A percentile compares a stretch with the other conserved stretches of the same genome.
Evolutionary conservation across 1,140 invertebrate genomes (phyloP).

Genomic region (Eurosta solidaginis): DNA sequence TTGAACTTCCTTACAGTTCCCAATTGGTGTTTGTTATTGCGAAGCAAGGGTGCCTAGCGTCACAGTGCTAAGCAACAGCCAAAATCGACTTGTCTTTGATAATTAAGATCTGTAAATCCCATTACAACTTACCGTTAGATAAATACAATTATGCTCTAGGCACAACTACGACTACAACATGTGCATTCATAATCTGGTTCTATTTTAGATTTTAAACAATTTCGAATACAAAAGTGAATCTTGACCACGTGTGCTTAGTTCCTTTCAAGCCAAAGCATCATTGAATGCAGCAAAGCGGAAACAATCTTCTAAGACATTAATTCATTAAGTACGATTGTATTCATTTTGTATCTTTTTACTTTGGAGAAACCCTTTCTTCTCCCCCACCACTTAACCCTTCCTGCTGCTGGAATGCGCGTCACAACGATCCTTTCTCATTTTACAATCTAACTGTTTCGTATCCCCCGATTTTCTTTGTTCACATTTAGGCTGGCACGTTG

Average conservation of each 20-base stretch:
- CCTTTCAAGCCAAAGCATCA: background rate
- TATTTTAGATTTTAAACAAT: background rate
- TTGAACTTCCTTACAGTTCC: too few relatives aligned
- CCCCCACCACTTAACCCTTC: background rate
- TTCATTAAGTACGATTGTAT: constrained; percentile 1
- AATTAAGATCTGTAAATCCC: too few relatives aligned
- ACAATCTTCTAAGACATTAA: background rate
- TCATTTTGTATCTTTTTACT: background rate
- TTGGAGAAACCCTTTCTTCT: background rate
- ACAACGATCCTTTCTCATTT: background rate
- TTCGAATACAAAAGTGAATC: background rate
- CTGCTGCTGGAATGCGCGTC: background rate
- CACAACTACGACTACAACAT: too few relatives aligned
- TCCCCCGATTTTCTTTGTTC: constrained; percentile 27
- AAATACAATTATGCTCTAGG: too few relatives aligned
- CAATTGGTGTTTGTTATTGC: too few relatives aligned
- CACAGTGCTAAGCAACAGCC: too few relatives aligned
- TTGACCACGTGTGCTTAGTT: constrained; percentile 25
- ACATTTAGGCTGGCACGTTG: background rate
- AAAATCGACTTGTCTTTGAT: too few relatives aligned
- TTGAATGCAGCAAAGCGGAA: background rate
- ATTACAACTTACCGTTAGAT: too few relatives aligned
- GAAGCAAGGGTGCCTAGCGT: too few relatives aligned
- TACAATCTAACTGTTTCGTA: constrained; percentile 13
- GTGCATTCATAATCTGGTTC: background rate